These are phyloP conservation scores for Conus betulinus DNA, from an alignment of 1,140 invertebrate genomes.

Conservation along the genomic window DNA sequence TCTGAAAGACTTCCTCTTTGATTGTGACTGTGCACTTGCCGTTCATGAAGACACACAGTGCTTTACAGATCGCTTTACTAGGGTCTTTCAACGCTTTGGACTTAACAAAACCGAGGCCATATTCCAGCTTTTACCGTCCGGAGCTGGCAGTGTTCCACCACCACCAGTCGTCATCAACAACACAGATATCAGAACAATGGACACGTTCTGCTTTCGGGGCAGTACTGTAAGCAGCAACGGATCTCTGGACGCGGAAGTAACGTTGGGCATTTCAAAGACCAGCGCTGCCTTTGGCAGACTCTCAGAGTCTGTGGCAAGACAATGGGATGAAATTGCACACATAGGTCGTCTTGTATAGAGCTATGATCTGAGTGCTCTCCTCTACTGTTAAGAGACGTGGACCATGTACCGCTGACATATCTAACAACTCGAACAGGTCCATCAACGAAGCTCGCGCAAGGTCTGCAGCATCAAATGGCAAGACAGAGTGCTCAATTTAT, in stretches of 20 bases:
- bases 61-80: conserved; percentile 41
- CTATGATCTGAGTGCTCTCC: too few species aligned
- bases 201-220: conserved; percentile 35
- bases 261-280: conserved; percentile 32
- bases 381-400: too few species aligned
- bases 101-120: conserved; percentile 47
- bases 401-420: too few species aligned
- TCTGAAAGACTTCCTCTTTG: not conserved
- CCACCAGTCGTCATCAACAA: not conserved
- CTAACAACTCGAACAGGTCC: too few species aligned
- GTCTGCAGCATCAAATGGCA: too few species aligned
- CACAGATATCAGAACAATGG: conserved; percentile 5
- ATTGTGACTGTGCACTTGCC: conserved; percentile 51
- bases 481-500: too few species aligned
- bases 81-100: conserved; percentile 49
- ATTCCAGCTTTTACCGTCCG: conserved; percentile 14
- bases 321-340: not conserved
- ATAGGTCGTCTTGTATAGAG: not conserved
- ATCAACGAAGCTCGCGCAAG: too few species aligned
- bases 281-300: conserved; percentile 35
- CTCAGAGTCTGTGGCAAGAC: not conserved
- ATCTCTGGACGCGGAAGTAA: conserved; percentile 24
- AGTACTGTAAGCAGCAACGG: conserved; percentile 16
- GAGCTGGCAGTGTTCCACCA: conserved; percentile 31
- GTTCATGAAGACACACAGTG: conserved; percentile 42